Evolutionary conservation across 2,113 vertebrate genomes (phyloP), one percentile per base, ranked within the genome.

Genomic region (Ciconia maguari): DNA sequence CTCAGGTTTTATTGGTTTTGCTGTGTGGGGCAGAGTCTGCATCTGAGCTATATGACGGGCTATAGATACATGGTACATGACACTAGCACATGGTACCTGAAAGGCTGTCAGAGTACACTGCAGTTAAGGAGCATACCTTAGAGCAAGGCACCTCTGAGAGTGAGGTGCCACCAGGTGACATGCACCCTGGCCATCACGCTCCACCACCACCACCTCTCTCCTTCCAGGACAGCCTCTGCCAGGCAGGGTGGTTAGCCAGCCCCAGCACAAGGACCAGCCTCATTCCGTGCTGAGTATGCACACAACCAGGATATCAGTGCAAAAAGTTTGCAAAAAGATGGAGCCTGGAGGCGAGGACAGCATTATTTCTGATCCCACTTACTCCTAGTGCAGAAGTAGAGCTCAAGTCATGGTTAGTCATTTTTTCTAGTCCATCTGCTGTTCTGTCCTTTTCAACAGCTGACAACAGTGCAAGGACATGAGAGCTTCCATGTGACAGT

Each of bases 361-460:
- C 13, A 9, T 87, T 66, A 27, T 49, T 89, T 64, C 64, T 86
- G 46, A 74, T 71, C 71, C 29, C 38, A 8, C 34, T 82, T 36
- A 38, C 66, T 86, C 60, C 54, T 48, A 42, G 54, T 54, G 44
- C 71, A 85, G 64, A 71, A 88, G 64, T 62, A 82, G 52, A 81
- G 58, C 88, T 87, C 54, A 52, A 95, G 92, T 66, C 79, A 51
- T 2, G 3, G 38, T 90, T 88, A 93, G 66, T 90, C 8, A 90
- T 92, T 92, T 90, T 93, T 91, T 32, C 72, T 32, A 70, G 86
- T 86, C 96, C 89, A 94, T 96, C 92, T 97, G 86, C 68, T 96
- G 1, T 36, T 92, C 57, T 87, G 83, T 92, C 94, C 95, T 92
- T 89, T 91, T 89, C 77, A 89, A 68, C 86, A 83, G 88, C 80